Percentiles rank a stretch among this genome's conserved stretches.
phyloP scores from a whole-genome alignment of 1,140 invertebrate genomes.

The Drosophila takahashii region DNA sequence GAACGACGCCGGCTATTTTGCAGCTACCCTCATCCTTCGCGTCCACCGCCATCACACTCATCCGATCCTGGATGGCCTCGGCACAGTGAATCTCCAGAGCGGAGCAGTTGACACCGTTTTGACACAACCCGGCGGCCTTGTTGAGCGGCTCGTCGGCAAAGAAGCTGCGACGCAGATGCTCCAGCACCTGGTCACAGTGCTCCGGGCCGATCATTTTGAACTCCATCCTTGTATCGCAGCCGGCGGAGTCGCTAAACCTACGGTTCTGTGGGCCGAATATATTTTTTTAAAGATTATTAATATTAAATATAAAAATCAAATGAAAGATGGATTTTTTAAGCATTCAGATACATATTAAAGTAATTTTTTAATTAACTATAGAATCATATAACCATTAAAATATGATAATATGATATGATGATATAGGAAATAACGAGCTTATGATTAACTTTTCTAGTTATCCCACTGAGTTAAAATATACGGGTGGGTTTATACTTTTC shows the following conservation, averaged over 20 bases:
- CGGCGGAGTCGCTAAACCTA: background rate
- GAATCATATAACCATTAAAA: no score
- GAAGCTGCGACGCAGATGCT: conserved; percentile 89
- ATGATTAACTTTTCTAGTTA: no score
- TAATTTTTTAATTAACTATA: no score
- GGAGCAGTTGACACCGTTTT: conserved; percentile 88
- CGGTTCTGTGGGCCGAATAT: background rate
- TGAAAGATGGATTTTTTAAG: no score
- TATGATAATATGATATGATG: no score
- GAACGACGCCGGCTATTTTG: conserved; percentile 88
- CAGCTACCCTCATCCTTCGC: conserved; percentile 12
- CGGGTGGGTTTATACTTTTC: no score
- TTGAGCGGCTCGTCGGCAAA: conserved; percentile 93
- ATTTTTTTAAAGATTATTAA: no score
- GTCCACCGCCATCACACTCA: conserved; percentile 89
- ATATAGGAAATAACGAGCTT: no score
- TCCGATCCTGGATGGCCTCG: conserved; percentile 88
- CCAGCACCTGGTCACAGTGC: conserved; percentile 87
- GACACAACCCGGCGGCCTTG: conserved; percentile 89
- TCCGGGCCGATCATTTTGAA: conserved; percentile 85
- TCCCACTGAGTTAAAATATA: no score
- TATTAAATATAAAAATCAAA: no score
- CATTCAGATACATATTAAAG: no score
- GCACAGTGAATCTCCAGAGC: conserved; percentile 91
- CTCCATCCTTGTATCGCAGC: conserved; percentile 76